Evolutionary conservation across 2,797 vertebrate species (phyloP).

Genomic region (Pangasius krempfi): DNA sequence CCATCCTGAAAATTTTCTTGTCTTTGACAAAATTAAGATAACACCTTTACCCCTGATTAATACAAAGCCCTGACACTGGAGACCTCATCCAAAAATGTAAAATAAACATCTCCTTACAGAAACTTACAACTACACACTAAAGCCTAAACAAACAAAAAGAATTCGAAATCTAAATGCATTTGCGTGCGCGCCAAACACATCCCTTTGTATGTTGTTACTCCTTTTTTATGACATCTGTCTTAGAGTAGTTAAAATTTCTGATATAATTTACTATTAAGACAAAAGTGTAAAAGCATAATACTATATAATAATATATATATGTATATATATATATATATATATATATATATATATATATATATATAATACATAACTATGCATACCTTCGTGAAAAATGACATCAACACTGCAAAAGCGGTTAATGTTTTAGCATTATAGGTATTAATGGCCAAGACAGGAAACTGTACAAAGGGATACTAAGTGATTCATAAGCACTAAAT

Average conservation of each 20-base stretch:
- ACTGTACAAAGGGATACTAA: too few species aligned
- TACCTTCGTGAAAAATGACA: too few species aligned
- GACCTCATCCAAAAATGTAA: not conserved
- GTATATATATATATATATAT: too few species aligned
- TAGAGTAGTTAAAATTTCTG: not conserved
- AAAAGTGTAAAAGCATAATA: not conserved
- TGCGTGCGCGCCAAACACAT: not conserved
- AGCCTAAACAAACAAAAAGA: not conserved
- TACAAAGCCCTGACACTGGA: not conserved
- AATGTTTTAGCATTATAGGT: not conserved
- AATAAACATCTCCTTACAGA: not conserved
- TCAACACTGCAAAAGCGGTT: too few species aligned
- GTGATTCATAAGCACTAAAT: not conserved
- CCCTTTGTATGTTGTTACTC: not conserved
- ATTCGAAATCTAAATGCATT: not conserved
- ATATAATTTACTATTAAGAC: not conserved
- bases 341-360: too few species aligned
- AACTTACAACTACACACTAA: not conserved
- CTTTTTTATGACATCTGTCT: not conserved
- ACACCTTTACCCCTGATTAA: not conserved
- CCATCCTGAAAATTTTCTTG: not conserved
- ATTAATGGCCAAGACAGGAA: not conserved
- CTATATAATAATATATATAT: not conserved
- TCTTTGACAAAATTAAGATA: not conserved
- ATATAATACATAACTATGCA: not conserved